Percentiles rank a stretch among this genome's conserved stretches.
phyloP scores from a whole-genome alignment of 1,140 invertebrate genomes.

The Helicoverpa armigera region DNA sequence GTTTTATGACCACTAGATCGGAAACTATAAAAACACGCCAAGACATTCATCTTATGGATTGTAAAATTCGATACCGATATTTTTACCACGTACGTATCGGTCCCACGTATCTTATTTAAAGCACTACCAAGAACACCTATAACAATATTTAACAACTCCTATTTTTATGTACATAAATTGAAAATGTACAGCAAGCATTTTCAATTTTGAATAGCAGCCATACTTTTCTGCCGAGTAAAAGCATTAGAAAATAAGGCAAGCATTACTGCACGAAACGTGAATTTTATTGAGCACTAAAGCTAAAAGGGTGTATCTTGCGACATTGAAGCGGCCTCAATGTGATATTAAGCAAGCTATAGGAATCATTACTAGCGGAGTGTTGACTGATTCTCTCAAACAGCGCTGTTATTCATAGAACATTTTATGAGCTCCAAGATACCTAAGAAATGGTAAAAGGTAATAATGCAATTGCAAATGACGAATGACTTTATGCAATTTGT shows the following conservation, averaged over 20 bases:
- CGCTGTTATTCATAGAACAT: not conserved
- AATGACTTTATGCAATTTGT: slow-evolving; percentile 17
- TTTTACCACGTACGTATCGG: slow-evolving; percentile 7
- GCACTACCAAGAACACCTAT: not conserved
- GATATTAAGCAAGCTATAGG: slow-evolving; percentile 54
- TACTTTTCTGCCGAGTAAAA: slow-evolving; percentile 45
- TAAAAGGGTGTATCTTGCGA: slow-evolving; percentile 80
- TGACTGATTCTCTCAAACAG: slow-evolving; percentile 10
- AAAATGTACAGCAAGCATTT: not conserved
- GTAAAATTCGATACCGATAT: slow-evolving; percentile 54
- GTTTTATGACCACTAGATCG: slow-evolving; percentile 72
- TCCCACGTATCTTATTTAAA: slow-evolving; percentile 14
- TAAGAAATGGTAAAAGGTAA: not conserved
- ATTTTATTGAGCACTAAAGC: slow-evolving; percentile 80
- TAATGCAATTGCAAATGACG: slow-evolving; percentile 2
- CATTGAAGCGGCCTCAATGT: slow-evolving; percentile 73
- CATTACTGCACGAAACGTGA: slow-evolving; percentile 66
- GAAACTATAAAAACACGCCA: slow-evolving; percentile 78
- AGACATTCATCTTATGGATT: slow-evolving; percentile 64
- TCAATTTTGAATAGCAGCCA: not conserved
- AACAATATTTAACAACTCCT: slow-evolving; percentile 21
- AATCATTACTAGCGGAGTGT: slow-evolving; percentile 36
- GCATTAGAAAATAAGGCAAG: slow-evolving; percentile 65
- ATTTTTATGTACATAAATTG: slow-evolving; percentile 14
- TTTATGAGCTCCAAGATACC: not conserved